Evolutionary conservation across 2,113 vertebrate species (phyloP).

Genomic region (Platichthys stellatus): DNA sequence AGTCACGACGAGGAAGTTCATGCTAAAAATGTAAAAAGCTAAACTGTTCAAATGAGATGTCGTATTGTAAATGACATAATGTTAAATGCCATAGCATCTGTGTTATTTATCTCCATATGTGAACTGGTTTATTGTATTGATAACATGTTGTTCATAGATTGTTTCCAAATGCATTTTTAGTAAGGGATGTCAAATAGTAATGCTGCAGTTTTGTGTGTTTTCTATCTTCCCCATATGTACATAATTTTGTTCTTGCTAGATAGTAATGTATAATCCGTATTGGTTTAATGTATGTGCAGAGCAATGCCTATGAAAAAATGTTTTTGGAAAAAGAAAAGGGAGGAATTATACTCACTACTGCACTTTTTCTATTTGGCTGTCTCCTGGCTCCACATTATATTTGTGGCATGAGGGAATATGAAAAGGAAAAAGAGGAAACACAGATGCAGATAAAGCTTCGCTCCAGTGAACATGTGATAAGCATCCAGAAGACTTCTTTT

Average conservation of each 20-base stretch:
- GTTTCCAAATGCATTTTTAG: no score
- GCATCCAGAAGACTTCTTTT: background rate
- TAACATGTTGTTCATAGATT: background rate
- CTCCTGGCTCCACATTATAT: constrained; percentile 17
- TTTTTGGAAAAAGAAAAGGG: constrained; percentile 28
- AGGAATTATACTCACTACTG: background rate
- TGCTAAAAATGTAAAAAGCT: background rate
- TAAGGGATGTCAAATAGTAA: no score
- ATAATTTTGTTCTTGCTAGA: constrained; percentile 23
- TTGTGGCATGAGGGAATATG: constrained; percentile 12
- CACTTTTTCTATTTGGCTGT: background rate
- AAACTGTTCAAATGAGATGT: background rate
- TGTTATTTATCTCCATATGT: constrained; percentile 14
- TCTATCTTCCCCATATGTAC: background rate
- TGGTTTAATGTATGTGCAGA: constrained; percentile 36
- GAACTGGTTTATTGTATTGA: background rate
- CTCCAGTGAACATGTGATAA: constrained; percentile 6
- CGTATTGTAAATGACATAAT: background rate
- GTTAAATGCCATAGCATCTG: background rate
- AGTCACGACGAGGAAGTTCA: background rate
- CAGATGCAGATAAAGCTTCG: background rate
- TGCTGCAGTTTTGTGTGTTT: background rate
- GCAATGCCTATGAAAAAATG: constrained; percentile 28
- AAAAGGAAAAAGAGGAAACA: constrained; percentile 17
- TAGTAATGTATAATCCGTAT: constrained; percentile 1